Base-by-base conservation (phyloP, 2,113 vertebrate genomes). In the Crotophaga sulcirostris region DNA sequence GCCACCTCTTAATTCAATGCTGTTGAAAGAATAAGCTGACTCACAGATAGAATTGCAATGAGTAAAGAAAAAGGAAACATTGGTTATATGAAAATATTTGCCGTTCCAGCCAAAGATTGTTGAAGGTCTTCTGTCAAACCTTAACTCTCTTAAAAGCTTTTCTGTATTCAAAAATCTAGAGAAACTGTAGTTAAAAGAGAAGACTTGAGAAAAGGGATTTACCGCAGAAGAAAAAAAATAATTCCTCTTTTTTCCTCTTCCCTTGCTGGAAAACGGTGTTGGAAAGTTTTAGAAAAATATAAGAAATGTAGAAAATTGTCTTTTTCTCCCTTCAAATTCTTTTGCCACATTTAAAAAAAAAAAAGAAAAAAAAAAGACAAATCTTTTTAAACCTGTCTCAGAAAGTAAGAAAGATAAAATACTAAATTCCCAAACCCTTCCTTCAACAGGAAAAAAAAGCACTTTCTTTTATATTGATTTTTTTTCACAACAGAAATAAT, bases 1-100 rank as follows among this genome's bases (percentile, higher is more conserved):
- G 77, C n/a, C 59, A 58, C 34, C 58, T 62, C 75, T 44, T 76
- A 87, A 93, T 91, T 64, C 55, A 54, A 29, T 62, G n/a, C 25
- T 82, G 63, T 67, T 94, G 91, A 93, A 93, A 83, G 91, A 85
- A 62, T 76, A 52, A 79, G 45, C 55, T 85, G 92, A 79, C 75
- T 91, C 85, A 92, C 49, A 77, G 45, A 58, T 2, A 67, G 59
- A 93, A 83, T 13, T 58, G 26, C 24, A 80, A 33, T 28, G 12
- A 60, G 73, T 84, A 73, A 83, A 76, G 29, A 59, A 69, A 77
- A 91, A 60, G 23, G 49, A 87, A 85, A 55, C 26, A 45, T 20
- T 55, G 34, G 28, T 42, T 45, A n/a, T 29, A 21, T 19, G 36
- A 75, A 0, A 1, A 20, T 66, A 80, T 80, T 87, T 85, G 33